Base-by-base conservation (phyloP, 37 sponge, comb jelly and placozoan genomes). In the Hormiphora californensis region DNA sequence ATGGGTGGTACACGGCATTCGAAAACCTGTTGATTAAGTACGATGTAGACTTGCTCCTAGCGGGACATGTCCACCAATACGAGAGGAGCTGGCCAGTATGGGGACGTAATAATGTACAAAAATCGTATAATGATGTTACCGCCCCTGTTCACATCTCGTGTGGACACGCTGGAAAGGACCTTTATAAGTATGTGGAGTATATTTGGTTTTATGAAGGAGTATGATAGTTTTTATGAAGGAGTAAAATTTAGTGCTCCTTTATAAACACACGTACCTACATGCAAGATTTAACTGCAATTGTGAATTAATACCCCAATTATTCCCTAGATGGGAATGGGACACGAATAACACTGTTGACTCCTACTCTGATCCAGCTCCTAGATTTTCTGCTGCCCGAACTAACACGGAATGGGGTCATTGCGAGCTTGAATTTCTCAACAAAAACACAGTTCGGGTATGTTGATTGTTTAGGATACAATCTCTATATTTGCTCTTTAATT, bases 41-140 rank as follows among this genome's bases (percentile, higher is more conserved):
- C 81, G 25, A 40, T 0, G 81, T 73, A 33, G 35, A 73, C 38
- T 36, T 73, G 36, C 46, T 73, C 0, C 46, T 73, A 12, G 8
- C 46, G 17, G 81, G 81, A 32, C 81, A 73, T 30, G 81, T 73
- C n/a, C 81, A 73, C 44, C 23, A 73, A 22, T 73, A 73, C 81
- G 44, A 73, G 44, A 43, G 81, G 25, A 21, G 46, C 25, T 73
- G 35, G 22, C 81, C 81, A 1, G 81, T 73, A 28, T 43, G 43
- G 44, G 2, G 38, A 12, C 28, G 19, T 4, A 7, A 7, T 5
- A 57, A 4, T 22, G 59, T 28, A 30, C 17, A 57, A 19, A 30
- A 39, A 40, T 73, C 81, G 0, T 73, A 73, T 30, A 46, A 73
- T 3, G 23, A 73, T 46, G 81, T 73, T 23, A 27, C 36, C 28